Evolutionary conservation across 2,888 invertebrate genomes (phyloP).

Genomic region (Biston betularia): DNA sequence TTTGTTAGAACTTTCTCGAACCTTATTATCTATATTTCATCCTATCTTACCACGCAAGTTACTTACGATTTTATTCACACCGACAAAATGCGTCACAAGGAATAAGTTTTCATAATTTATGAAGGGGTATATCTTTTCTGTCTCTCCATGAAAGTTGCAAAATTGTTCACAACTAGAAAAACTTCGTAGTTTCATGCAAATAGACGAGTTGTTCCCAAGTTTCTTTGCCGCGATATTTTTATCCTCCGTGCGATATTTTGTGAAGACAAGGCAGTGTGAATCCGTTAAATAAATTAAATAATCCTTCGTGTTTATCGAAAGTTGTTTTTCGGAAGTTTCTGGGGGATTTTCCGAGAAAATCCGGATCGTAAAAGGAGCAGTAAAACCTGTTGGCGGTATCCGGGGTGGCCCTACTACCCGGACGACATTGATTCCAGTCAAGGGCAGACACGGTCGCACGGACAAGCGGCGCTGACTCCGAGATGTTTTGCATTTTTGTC

Average conservation of each 20-base stretch:
- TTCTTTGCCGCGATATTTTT: constrained; percentile 25
- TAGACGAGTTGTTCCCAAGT: constrained; percentile 16
- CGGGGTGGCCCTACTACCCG: constrained; percentile 19
- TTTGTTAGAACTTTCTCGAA: constrained; percentile 44
- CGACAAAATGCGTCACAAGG: constrained; percentile 7
- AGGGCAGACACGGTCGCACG: constrained; percentile 67
- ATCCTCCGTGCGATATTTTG: constrained; percentile 3
- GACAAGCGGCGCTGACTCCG: constrained; percentile 37
- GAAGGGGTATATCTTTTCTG: constrained; percentile 7
- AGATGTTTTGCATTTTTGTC: constrained; percentile 30
- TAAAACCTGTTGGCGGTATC: constrained; percentile 75
- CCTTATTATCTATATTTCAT: constrained; percentile 48
- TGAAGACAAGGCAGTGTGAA: constrained; percentile 29
- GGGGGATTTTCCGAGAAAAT: constrained; percentile 58
- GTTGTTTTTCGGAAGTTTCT: constrained; percentile 62
- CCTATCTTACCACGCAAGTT: constrained; percentile 28
- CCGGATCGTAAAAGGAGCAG: constrained; percentile 66
- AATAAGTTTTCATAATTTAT: constrained; percentile 16
- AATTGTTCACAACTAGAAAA: constrained; percentile 11
- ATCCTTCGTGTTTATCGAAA: constrained; percentile 63
- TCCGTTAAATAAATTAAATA: constrained; percentile 46
- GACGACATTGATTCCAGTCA: constrained; percentile 62
- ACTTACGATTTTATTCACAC: constrained; percentile 22
- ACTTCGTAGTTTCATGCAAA: constrained; percentile 13
- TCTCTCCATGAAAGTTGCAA: constrained; percentile 7